phyloP scores from a whole-genome alignment of 2,797 vertebrate species.

The Poeciliopsis turneri region DNA sequence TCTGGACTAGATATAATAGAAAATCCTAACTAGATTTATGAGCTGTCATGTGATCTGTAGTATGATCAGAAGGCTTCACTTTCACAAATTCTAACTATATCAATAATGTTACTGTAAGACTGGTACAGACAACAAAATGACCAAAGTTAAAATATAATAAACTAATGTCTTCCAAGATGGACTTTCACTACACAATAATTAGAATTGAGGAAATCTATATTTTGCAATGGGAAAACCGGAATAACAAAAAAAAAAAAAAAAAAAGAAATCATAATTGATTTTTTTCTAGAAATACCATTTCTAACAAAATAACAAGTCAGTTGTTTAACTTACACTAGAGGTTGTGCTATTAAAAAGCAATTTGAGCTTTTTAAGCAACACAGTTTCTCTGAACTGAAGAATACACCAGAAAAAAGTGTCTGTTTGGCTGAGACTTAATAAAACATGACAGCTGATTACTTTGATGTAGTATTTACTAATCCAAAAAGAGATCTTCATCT shows the following conservation, averaged over 20 bases:
- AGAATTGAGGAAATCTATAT: slow-evolving; percentile 69
- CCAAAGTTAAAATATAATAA: slow-evolving; percentile 52
- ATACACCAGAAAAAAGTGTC: slow-evolving; percentile 42
- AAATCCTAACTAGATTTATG: neutral
- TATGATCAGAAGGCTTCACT: neutral
- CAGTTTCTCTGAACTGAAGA: slow-evolving; percentile 53
- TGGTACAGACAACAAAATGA: slow-evolving; percentile 13
- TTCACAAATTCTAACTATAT: slow-evolving; percentile 2
- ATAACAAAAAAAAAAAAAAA: slow-evolving; percentile 56
- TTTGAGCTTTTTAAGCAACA: slow-evolving; percentile 75
- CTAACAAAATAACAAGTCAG: slow-evolving; percentile 77
- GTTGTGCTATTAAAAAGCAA: slow-evolving; percentile 82
- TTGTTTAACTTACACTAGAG: slow-evolving; percentile 71
- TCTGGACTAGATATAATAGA: too few relatives aligned
- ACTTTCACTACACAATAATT: slow-evolving; percentile 68
- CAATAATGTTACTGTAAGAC: neutral
- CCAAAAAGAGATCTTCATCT: slow-evolving; percentile 3
- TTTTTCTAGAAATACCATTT: slow-evolving; percentile 77
- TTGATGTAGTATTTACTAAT: slow-evolving; percentile 2
- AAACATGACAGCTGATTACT: slow-evolving; percentile 15
- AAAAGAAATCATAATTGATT: slow-evolving; percentile 71
- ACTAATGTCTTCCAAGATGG: slow-evolving; percentile 51
- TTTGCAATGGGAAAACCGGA: slow-evolving; percentile 67
- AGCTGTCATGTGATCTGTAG: neutral
- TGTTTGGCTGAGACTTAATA: slow-evolving; percentile 3